Conservation (phyloP, 2,113 vertebrate species). For the Pogona vitticeps region DNA sequence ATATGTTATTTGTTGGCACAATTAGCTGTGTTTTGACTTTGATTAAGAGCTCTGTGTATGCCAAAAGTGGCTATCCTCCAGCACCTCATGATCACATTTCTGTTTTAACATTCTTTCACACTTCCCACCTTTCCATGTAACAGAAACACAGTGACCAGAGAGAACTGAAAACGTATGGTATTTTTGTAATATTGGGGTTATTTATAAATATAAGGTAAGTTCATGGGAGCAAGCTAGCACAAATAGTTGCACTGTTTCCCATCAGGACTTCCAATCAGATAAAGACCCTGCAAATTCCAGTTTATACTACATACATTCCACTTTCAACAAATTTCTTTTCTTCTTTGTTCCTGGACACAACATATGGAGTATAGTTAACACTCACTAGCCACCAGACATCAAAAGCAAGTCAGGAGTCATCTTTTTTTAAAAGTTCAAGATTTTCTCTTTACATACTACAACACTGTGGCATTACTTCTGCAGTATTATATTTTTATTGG, state of each 20-base stretch:
- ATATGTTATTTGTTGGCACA: neutral
- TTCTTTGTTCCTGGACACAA: neutral
- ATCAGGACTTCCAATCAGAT: neutral
- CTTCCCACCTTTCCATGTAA: neutral
- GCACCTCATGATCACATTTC: neutral
- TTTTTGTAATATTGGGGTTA: neutral
- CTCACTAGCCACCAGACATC: neutral
- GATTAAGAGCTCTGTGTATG: neutral
- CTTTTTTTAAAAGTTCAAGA: neutral
- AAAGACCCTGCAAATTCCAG: neutral
- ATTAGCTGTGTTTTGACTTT: neutral
- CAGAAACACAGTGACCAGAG: neutral
- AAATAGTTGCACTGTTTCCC: neutral
- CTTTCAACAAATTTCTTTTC: neutral
- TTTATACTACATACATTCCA: neutral
- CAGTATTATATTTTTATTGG: neutral
- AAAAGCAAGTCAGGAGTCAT: slow-evolving; percentile 5
- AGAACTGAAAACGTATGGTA: neutral
- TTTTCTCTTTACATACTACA: neutral
- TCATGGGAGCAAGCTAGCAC: neutral
- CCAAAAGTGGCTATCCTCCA: neutral
- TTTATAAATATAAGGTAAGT: neutral
- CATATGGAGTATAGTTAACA: neutral
- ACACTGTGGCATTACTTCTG: no score
- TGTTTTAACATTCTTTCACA: neutral